Conservation (phyloP, 2,797 vertebrate genomes). For the Siniperca obscura region DNA sequence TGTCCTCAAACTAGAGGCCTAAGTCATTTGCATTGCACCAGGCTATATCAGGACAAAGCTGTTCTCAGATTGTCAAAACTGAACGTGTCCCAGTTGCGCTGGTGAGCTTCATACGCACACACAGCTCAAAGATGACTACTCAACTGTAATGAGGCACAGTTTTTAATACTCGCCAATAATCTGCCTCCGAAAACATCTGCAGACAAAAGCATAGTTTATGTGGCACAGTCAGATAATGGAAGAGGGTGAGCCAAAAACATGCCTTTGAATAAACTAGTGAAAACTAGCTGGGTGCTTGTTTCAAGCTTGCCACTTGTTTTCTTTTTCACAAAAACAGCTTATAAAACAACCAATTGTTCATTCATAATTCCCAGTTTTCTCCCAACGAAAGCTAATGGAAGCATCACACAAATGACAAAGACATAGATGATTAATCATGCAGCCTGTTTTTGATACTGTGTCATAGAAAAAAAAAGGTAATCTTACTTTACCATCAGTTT, state of each 20-base stretch:
- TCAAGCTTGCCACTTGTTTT: conserved; percentile 40
- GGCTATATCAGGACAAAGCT: conserved; percentile 53
- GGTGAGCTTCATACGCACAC: conserved; percentile 35
- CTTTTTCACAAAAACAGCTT: conserved; percentile 18
- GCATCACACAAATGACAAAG: conserved; percentile 19
- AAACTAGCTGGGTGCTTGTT: conserved; percentile 40
- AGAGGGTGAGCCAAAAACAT: conserved; percentile 39
- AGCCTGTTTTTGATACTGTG: background rate
- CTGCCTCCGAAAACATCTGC: conserved; percentile 51
- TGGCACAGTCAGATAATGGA: conserved; percentile 47
- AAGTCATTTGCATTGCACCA: conserved; percentile 26
- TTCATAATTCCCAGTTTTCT: conserved; percentile 37
- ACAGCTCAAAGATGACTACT: conserved; percentile 37
- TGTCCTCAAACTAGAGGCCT: conserved; percentile 23
- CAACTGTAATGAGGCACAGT: conserved; percentile 51
- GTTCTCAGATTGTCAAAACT: conserved; percentile 18
- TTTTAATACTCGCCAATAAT: conserved; percentile 65
- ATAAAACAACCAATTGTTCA: conserved; percentile 12
- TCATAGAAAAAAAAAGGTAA: conserved; percentile 1
- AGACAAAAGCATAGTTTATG: conserved; percentile 57
- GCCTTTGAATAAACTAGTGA: conserved; percentile 47
- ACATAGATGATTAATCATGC: conserved; percentile 10
- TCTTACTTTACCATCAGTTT: conserved; percentile 2
- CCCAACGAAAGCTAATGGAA: conserved; percentile 9
- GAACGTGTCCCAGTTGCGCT: conserved; percentile 45